phyloP scores from a whole-genome alignment of 2,888 invertebrate genomes.

The Zygothrica quintamaculata region DNA sequence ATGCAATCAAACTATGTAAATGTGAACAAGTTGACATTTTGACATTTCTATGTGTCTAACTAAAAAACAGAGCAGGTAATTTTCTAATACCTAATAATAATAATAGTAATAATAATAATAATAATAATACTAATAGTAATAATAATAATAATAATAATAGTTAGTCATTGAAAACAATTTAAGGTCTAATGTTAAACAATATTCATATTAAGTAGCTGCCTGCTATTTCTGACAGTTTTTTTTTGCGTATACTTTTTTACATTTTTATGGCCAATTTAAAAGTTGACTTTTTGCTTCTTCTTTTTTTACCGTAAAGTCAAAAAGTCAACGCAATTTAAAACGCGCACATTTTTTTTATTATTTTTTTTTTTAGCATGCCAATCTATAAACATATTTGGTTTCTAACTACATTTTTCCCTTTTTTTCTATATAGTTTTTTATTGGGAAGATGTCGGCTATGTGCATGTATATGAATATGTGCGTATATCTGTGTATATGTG shows the following conservation, averaged over 20 bases:
- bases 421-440: constrained; percentile 26
- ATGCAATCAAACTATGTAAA: constrained; percentile 80
- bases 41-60: constrained; percentile 33
- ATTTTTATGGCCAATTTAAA: constrained; percentile 72
- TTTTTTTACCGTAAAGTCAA: constrained; percentile 70
- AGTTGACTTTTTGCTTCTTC: constrained; percentile 63
- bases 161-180: constrained; percentile 1
- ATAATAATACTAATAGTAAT: too few relatives aligned
- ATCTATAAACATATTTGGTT: constrained; percentile 6
- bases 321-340: constrained; percentile 67
- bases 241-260: constrained; percentile 42
- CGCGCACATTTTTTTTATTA: constrained; percentile 31
- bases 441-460: not conserved
- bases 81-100: not conserved
- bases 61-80: constrained; percentile 42
- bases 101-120: too few relatives aligned
- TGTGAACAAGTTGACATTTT: constrained; percentile 65
- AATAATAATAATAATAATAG: too few relatives aligned
- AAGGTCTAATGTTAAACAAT: constrained; percentile 39
- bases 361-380: constrained; percentile 39
- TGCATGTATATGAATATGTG: not conserved
- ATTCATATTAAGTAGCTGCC: constrained; percentile 62
- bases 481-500: not conserved
- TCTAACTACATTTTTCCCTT: constrained; percentile 7
- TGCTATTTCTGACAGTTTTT: constrained; percentile 58